Percentiles rank a stretch among this genome's conserved stretches.
phyloP scores from a whole-genome alignment of 2,797 vertebrate species.

The Momotus momota region DNA sequence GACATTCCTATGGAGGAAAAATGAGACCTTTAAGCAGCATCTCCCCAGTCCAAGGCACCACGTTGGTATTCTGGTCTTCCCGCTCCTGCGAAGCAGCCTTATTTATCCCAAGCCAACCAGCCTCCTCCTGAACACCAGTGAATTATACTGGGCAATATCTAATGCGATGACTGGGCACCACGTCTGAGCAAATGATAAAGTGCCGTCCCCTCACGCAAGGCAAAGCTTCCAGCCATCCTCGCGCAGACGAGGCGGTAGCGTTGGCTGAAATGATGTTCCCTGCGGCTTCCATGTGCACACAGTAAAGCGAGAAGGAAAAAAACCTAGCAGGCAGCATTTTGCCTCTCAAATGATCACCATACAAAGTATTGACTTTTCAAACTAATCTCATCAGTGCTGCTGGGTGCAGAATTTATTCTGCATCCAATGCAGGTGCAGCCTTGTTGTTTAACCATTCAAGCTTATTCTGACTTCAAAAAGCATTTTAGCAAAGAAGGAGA shows the following conservation, averaged over 20 bases:
- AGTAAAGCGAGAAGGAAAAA: background rate
- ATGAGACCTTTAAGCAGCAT: background rate
- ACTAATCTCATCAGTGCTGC: background rate
- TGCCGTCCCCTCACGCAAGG: background rate
- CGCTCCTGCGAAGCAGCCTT: background rate
- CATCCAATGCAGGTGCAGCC: accelerated
- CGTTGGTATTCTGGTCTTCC: background rate
- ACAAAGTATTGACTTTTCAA: background rate
- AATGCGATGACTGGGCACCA: accelerated
- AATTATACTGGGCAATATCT: accelerated
- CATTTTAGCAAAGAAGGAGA: background rate
- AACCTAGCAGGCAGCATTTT: background rate
- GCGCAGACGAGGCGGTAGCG: background rate
- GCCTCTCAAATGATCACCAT: background rate
- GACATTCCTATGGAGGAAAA: background rate
- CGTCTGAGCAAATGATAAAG: background rate
- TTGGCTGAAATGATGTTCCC: background rate
- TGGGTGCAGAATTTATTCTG: background rate
- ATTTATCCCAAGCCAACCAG: background rate
- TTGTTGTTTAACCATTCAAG: background rate
- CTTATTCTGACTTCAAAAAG: background rate
- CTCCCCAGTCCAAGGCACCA: background rate
- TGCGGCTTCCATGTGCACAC: background rate
- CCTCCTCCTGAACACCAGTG: background rate
- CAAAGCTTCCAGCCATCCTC: background rate